Evolutionary conservation across 2,888 invertebrate species (phyloP), one percentile per base, ranked within the genome.

Genomic region (Acanthosepion lycidas): DNA sequence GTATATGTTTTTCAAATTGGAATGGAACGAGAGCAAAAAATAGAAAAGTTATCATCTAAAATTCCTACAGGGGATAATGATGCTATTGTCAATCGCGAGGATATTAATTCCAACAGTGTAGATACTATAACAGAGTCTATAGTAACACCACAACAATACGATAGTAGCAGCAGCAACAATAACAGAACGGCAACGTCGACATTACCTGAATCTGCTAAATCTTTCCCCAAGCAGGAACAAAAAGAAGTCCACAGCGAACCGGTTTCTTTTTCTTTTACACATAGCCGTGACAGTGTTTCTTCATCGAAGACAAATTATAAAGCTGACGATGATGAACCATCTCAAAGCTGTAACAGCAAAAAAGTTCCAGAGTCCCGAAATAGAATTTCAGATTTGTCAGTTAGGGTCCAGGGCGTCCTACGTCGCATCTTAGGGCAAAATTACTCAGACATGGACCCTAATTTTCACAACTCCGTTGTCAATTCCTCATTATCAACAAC

Each of bases 391-490:
- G n/a, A n/a, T 78, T 78, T 78, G 78, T 93, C 93, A 18, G 51
- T 20, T 53, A 93, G 93, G 53, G 48, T 93, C 93, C 93, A n/a
- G n/a, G n/a, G 93, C n/a, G 49, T 53, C 28, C n/a, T 93, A 48
- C 53, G 93, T 51, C 51, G 93, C 93, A 53, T 93, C 53, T 51
- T 93, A 49, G 49, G 93, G 51, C 23, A 51, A 18, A 93, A 26
- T 93, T 93, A 93, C 28, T 51, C 93, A 42, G 93, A 93, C 49
- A 93, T 49, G n/a, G 51, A 93, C 93, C 53, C 93, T 20, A 49
- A 42, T 93, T n/a, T 78, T 78, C 78, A 78, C 12, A 78, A 33
- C 5, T 12, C 78, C n/a, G 78, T 49, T 51, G 93, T 93, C 15
- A 93, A 48, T 53, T 49, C 92, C 23, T 42, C 92, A 42, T 49